These are phyloP conservation scores for Leptinotarsa defecta DNA, from an alignment of 1,140 invertebrate species.

Conservation along the genomic window DNA sequence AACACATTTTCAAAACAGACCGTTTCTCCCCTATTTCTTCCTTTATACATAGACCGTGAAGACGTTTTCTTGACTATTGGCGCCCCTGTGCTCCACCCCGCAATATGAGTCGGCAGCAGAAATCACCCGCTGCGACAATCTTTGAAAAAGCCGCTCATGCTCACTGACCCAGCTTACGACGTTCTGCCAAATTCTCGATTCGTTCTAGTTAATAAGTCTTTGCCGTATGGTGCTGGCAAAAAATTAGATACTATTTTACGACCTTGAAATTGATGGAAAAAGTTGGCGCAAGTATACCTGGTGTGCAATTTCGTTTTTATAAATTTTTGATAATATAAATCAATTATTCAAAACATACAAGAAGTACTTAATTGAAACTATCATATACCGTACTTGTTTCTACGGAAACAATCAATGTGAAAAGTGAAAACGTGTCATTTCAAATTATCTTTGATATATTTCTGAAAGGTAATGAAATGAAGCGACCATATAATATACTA, in stretches of 20 bases:
- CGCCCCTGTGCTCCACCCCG: conserved; percentile 36
- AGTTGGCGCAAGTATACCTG: neutral
- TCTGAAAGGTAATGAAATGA: too few relatives aligned
- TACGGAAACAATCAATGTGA: too few relatives aligned
- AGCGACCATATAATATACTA: too few relatives aligned
- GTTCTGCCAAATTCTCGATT: conserved; percentile 7
- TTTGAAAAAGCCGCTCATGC: conserved; percentile 23
- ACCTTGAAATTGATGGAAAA: neutral
- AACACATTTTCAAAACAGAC: too few relatives aligned
- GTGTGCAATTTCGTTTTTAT: neutral
- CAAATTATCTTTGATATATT: too few relatives aligned
- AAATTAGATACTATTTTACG: conserved; percentile 3
- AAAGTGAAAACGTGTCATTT: too few relatives aligned
- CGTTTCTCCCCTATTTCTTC: neutral
- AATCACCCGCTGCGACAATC: conserved; percentile 8
- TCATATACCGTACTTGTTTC: too few relatives aligned
- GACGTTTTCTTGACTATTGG: conserved; percentile 15
- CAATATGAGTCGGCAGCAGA: conserved; percentile 19
- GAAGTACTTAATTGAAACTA: too few relatives aligned
- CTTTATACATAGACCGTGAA: conserved; percentile 15
- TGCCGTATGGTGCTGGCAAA: neutral
- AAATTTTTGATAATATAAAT: too few relatives aligned
- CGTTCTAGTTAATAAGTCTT: conserved; percentile 12
- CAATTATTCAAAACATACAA: too few relatives aligned
- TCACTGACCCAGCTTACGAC: conserved; percentile 2